Percentiles rank a stretch among this genome's conserved stretches.
Conservation (phyloP, 2,888 invertebrate genomes). For the Tribolium freemani region DNA sequence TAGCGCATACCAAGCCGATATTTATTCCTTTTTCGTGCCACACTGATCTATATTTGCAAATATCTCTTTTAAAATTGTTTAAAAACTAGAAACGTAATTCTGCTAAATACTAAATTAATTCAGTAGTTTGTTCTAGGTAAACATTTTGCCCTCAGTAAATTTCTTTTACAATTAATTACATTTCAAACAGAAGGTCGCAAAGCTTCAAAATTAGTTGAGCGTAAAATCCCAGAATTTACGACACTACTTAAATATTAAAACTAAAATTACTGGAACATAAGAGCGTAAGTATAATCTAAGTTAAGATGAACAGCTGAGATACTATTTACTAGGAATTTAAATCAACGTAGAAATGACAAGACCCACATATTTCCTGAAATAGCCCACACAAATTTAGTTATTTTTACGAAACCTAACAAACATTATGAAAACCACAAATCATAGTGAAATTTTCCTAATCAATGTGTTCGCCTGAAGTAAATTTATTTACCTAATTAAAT, state of each 20-base stretch:
- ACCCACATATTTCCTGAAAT: background rate
- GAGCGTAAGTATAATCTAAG: slow-evolving; percentile 6
- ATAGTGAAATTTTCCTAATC: background rate
- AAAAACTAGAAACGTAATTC: too few relatives aligned
- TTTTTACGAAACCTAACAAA: background rate
- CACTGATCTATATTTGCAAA: too few relatives aligned
- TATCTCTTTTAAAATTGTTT: too few relatives aligned
- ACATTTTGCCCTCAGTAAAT: background rate
- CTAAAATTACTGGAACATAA: slow-evolving; percentile 1
- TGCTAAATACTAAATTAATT: too few relatives aligned
- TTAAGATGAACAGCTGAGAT: slow-evolving; percentile 3
- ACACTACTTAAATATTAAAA: background rate
- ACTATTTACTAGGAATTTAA: slow-evolving; percentile 13
- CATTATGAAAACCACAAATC: slow-evolving; percentile 16
- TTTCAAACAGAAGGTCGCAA: background rate
- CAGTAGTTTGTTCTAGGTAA: too few relatives aligned
- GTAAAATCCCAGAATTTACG: slow-evolving; percentile 4
- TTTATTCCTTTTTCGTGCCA: background rate
- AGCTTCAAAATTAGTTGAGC: background rate
- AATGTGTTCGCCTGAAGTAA: background rate
- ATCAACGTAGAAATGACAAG: slow-evolving; percentile 11
- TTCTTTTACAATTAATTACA: background rate
- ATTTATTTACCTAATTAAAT: background rate
- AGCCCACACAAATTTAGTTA: background rate
- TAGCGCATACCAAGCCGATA: background rate